phyloP scores from a whole-genome alignment of 2,888 invertebrate species.

The Xylota segnis region DNA sequence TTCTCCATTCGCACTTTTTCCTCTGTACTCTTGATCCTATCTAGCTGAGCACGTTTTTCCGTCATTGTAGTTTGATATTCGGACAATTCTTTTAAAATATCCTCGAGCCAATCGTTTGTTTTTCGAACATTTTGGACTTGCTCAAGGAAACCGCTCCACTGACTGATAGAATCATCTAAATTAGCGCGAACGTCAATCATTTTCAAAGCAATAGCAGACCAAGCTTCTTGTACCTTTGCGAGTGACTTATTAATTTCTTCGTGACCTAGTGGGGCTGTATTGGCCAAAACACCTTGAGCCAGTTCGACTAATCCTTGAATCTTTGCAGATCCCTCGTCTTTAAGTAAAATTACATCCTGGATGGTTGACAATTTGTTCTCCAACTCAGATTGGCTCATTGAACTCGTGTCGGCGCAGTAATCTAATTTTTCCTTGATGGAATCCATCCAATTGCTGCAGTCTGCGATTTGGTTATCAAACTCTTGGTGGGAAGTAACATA shows the following conservation, averaged over 20 bases:
- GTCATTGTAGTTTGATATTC: conserved; percentile 92
- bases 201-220: conserved; percentile 93
- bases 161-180: conserved; percentile 94
- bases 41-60: conserved; percentile 94
- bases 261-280: conserved; percentile 95
- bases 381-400: conserved; percentile 93
- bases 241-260: conserved; percentile 93
- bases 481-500: conserved; percentile 95
- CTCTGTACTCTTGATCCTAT: conserved; percentile 93
- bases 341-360: conserved; percentile 94
- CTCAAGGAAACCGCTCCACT: conserved; percentile 95
- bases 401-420: conserved; percentile 93
- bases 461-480: conserved; percentile 91
- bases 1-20: conserved; percentile 95
- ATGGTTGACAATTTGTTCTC: conserved; percentile 93
- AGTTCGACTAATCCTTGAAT: conserved; percentile 95
- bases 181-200: conserved; percentile 96
- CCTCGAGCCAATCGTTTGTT: conserved; percentile 91
- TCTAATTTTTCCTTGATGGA: conserved; percentile 93
- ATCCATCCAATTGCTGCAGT: conserved; percentile 93
- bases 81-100: conserved; percentile 89
- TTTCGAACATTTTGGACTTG: conserved; percentile 94
- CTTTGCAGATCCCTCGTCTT: conserved; percentile 96
- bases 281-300: conserved; percentile 95
- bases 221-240: conserved; percentile 93